Base-by-base conservation (phyloP, 1,140 invertebrate species). In the Thaumetopoea pityocampa region DNA sequence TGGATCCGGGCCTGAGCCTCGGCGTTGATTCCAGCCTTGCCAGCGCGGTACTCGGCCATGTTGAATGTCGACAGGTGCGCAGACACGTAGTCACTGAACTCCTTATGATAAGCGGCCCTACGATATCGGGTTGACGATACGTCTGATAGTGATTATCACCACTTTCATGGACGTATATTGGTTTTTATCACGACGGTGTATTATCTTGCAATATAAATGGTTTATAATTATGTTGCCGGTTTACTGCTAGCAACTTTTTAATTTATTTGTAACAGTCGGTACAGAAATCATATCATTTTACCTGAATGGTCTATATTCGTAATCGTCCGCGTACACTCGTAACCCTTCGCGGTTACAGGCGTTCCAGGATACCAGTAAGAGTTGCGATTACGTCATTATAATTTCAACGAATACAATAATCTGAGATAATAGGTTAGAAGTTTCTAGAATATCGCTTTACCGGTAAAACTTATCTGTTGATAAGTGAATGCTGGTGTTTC, bases 1-100 rank as follows among this genome's bases (percentile, higher is more conserved):
- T 95, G 94, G 54, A 98, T 95, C 92, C 68, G 66, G 1, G 71
- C 78, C 48, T 84, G 80, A 2, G 80, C 80, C 24, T 84, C 76
- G 23, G 78, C 78, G 62, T 84, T 82, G 62, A 84, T 84, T 34
- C 80, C 80, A 48, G 80, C 70, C 62, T 84, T 84, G 0, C 67
- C 70, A 45, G 80, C 80, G 32, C 80, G 71, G 38, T 77, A 68
- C 24, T 84, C 78, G 5, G 71, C 76, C 80, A 84, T 83, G 46
- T 68, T 73, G 60, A 58, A 61, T 80, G 66, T 65, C 73, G 47
- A 53, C 66, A 55, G 57, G 23, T 67, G 58, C 63, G 45, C 64
- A 61, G 73, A 63, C 71, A 73, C 67, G 71, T 77, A 74, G 41
- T 52, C 69, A 84, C 80, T 84, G 68, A 80, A 61, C 62, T 60